A percentile compares a stretch with the other conserved stretches of the same genome.
Evolutionary conservation across 2,113 vertebrate species (phyloP).

Genomic region (Chitala chitala): DNA sequence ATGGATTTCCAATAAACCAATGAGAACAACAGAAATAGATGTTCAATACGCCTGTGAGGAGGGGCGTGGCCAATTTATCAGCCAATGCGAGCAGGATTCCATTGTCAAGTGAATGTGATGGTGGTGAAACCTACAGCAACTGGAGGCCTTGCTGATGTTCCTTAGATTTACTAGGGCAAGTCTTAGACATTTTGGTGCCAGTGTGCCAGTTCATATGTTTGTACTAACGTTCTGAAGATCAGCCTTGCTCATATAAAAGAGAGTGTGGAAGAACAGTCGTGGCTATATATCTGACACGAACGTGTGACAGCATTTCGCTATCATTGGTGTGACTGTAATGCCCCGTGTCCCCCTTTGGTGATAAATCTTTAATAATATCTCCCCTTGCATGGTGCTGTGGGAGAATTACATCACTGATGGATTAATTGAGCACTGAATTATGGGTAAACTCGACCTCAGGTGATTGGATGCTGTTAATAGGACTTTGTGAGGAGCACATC

Average conservation of each 20-base stretch:
- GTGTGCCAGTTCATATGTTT: too few relatives aligned
- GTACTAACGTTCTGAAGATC: too few relatives aligned
- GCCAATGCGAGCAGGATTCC: neutral
- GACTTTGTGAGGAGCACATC: too few relatives aligned
- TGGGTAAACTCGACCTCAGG: neutral
- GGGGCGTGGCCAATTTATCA: neutral
- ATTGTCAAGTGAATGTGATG: neutral
- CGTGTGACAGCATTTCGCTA: too few relatives aligned
- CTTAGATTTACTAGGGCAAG: too few relatives aligned
- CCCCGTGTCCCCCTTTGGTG: neutral
- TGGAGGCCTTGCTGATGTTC: neutral
- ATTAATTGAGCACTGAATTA: conserved; percentile 6
- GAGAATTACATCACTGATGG: neutral
- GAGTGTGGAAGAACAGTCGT: too few relatives aligned
- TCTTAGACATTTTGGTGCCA: too few relatives aligned
- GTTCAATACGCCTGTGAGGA: neutral
- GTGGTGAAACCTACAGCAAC: neutral
- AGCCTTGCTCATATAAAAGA: too few relatives aligned
- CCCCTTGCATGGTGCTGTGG: neutral
- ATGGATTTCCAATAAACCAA: neutral
- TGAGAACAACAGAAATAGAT: neutral
- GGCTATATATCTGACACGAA: too few relatives aligned
- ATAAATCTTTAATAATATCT: neutral
- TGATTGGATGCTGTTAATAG: neutral
- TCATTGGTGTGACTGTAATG: too few relatives aligned